Evolutionary conservation across 1,140 invertebrate species (phyloP), one percentile per base, ranked within the genome.

Genomic region (Arion vulgaris): DNA sequence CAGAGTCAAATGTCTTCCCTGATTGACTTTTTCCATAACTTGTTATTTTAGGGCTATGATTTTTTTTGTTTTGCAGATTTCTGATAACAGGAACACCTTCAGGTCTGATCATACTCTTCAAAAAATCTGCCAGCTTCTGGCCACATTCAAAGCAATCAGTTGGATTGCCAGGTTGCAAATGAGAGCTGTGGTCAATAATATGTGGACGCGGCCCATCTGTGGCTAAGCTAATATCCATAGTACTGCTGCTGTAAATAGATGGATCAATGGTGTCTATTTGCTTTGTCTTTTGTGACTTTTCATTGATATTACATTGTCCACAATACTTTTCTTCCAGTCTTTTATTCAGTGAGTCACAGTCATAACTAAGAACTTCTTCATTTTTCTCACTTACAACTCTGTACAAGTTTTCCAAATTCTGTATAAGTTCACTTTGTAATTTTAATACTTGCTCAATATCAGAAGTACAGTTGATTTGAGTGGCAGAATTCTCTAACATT

Each of bases 161-260:
- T 38, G 83, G 83, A 36, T 77, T 41, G 34, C 28, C 57, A 4
- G 57, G 0, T n/a, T 38, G 23, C 5, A 28, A 23, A 51, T 84
- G 83, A 13, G 32, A 17, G 13, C 62, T 45, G 76, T 84, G 83
- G 75, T 81, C 76, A 71, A 84, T 82, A 68, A 84, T 57, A 41
- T 75, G 68, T 13, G 83, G 83, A n/a, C 80, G 62, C 0, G 83
- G 66, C 2, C 83, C 83, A 49, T 84, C 83, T 26, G 80, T 84
- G 13, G 83, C 23, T 51, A 84, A 68, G 19, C 80, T 79, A 28
- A 73, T 32, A 34, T 66, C 73, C 13, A 73, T 49, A 53, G 73
- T 81, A 73, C 38, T 62, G 38, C 32, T 73, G 39, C 39, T 9
- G 53, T 66, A 36, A 11, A 75, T 19, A 51, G 23, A 49, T 0